Percentiles rank a stretch among this genome's conserved stretches.
phyloP scores from a whole-genome alignment of 2,797 vertebrate species.

The Peromyscus eremicus region DNA sequence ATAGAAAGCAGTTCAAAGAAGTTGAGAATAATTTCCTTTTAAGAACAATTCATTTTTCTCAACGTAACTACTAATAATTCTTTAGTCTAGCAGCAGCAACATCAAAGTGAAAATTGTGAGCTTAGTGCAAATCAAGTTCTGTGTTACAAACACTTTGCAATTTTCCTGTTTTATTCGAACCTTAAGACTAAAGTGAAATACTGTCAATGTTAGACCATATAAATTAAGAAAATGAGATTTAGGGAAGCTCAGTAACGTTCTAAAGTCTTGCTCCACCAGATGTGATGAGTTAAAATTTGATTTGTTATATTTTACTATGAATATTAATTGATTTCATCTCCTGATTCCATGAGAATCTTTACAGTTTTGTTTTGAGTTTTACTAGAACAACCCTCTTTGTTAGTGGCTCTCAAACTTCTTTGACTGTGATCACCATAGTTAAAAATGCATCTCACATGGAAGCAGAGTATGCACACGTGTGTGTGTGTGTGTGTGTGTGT shows the following conservation, averaged over 20 bases:
- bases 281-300: conserved; percentile 48
- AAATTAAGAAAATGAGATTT: conserved; percentile 23
- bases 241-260: conserved; percentile 38
- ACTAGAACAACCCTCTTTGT: background rate
- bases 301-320: conserved; percentile 23
- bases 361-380: conserved; percentile 56
- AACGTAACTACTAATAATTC: background rate
- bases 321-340: background rate
- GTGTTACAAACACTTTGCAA: conserved; percentile 9
- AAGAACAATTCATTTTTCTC: conserved; percentile 53
- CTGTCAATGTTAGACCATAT: background rate
- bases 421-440: background rate
- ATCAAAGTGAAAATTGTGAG: conserved; percentile 42
- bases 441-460: conserved; percentile 21
- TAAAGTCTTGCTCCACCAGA: background rate
- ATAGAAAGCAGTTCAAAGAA: conserved; percentile 52
- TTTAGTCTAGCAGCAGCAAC: conserved; percentile 11
- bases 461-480: background rate
- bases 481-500: background rate
- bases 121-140: conserved; percentile 18
- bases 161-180: conserved; percentile 62
- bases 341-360: background rate
- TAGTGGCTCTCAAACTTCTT: conserved; percentile 44
- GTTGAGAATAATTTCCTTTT: conserved; percentile 54
- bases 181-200: conserved; percentile 31